Conservation (phyloP, 2,797 vertebrate species). For the Danio tinwini region DNA sequence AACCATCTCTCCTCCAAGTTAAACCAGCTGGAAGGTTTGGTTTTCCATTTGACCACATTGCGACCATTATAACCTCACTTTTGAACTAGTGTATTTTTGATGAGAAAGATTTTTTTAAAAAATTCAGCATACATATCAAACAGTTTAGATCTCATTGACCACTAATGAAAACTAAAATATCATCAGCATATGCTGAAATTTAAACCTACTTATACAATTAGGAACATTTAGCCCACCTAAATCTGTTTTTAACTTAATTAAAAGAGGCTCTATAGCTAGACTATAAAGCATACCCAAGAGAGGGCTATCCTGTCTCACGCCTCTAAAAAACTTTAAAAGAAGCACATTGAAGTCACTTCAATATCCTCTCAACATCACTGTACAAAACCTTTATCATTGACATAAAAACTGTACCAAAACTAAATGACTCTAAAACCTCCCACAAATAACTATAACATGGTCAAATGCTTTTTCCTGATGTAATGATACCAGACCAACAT, state of each 20-base stretch:
- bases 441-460: background rate
- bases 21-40: background rate
- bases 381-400: background rate
- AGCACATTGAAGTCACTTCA: background rate
- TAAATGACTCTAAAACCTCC: background rate
- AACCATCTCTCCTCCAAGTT: background rate
- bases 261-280: background rate
- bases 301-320: background rate
- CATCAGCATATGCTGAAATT: background rate
- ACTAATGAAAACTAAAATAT: background rate
- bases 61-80: background rate
- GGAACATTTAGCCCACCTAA: background rate
- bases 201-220: background rate
- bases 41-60: background rate
- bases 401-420: background rate
- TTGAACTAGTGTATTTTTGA: background rate
- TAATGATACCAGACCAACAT: too few species aligned
- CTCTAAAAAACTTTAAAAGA: background rate
- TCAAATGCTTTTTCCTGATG: too few species aligned
- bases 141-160: background rate
- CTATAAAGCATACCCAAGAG: background rate
- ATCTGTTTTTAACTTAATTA: background rate
- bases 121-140: background rate
- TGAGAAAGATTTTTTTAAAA: background rate
- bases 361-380: background rate